Evolutionary conservation across 2,113 vertebrate species (phyloP), one percentile per base, ranked within the genome.

Genomic region (Terrapene triunguis): DNA sequence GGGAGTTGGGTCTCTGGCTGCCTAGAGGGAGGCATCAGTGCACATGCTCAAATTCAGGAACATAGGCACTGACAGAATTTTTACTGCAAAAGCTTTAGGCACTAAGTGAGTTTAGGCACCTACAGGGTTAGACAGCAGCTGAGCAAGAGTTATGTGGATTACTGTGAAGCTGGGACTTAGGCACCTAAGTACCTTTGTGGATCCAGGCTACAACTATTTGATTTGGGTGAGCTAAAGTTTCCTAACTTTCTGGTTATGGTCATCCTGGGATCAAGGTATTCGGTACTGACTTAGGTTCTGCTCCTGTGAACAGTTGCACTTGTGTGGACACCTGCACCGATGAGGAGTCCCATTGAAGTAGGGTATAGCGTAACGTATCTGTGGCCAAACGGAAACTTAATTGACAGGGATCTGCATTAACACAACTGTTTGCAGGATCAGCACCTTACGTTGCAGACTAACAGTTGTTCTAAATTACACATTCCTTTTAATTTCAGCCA

Each of bases 401-500:
- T n/a, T 35, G 32, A 50, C 48, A 22, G 80, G 8, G 80, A 22
- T 42, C 82, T 91, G 92, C 32, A 9, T 47, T 4, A 24, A 11
- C 35, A 44, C 12, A 90, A 16, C 21, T 88, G 24, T 51, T 38
- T 83, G 53, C 32, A 85, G 82, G 24, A 94, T 11, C 32, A 96
- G 85, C 42, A 17, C 3, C 13, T 89, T 81, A 2, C 48, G 88
- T 69, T 79, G 51, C 5, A 54, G 42, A 80, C 87, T 84, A 93
- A 35, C 5, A 22, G 48, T 51, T 62, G 25, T 89, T 89, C 88
- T 38, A 80, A 92, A 90, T 91, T 79, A 95, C 94, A 16, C 5
- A 44, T 50, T 89, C 10, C 8, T 87, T 91, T 95, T 85, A 3
- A 25, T 94, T 93, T 95, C 90, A 82, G n/a, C 84, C 89, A 62